A percentile compares a stretch with the other conserved stretches of the same genome.
Conservation (phyloP, 2,797 vertebrate genomes). For the Malurus leucopterus region DNA sequence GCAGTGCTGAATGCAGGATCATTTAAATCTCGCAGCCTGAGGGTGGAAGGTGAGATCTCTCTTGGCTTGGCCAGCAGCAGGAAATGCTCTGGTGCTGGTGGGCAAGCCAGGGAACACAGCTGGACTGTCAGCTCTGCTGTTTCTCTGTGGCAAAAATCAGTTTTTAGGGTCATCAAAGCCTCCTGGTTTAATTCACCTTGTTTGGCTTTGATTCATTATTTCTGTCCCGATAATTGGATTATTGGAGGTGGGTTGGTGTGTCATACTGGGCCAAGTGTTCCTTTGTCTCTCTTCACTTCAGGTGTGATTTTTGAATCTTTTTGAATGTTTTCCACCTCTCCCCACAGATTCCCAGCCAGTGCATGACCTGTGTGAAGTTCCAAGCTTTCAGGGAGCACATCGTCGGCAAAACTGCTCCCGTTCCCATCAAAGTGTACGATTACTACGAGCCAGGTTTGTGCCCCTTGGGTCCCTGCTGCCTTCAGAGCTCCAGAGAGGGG, state of each 20-base stretch:
- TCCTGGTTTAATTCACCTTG: not conserved
- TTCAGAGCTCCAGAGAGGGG: not conserved
- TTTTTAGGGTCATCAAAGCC: not conserved
- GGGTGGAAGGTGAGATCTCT: not conserved
- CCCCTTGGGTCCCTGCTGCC: not conserved
- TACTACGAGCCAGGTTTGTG: conserved; percentile 90
- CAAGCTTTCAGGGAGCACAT: conserved; percentile 87
- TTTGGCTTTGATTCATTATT: not conserved
- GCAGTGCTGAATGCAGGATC: not conserved
- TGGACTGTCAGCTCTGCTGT: not conserved
- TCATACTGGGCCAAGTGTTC: accelerated
- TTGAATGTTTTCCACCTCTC: not conserved
- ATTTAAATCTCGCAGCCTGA: not conserved
- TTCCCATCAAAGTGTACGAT: conserved; percentile 90
- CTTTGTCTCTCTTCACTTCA: not conserved
- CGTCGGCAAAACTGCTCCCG: conserved; percentile 90
- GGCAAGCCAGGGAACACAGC: not conserved
- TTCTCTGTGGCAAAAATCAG: not conserved
- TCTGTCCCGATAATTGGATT: not conserved
- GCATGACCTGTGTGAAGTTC: conserved; percentile 89
- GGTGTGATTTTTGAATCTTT: not conserved
- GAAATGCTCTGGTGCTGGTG: not conserved
- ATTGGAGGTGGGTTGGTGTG: accelerated
- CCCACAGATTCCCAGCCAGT: conserved; percentile 87
- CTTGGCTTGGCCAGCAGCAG: not conserved